Percentiles rank a stretch among this genome's conserved stretches.
Evolutionary conservation across 2,888 invertebrate species (phyloP).

Genomic region (Lissonota sp.): DNA sequence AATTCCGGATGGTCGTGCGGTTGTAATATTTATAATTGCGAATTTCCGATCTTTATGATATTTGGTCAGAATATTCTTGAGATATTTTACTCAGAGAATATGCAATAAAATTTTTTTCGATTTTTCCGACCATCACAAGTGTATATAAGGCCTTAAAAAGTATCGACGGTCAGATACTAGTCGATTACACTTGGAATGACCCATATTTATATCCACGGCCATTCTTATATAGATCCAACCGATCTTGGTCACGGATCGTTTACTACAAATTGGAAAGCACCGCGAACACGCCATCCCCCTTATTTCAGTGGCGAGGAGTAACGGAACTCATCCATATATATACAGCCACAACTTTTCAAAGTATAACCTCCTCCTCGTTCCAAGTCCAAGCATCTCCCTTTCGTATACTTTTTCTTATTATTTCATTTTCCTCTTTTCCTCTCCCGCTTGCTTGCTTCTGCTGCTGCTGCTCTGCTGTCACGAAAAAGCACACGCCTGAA

Average conservation of each 20-base stretch:
- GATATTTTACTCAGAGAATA: too few species aligned
- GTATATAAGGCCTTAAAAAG: too few species aligned
- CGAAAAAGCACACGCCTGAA: slow-evolving; percentile 38
- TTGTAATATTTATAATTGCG: too few species aligned
- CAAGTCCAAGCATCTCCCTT: slow-evolving; percentile 9
- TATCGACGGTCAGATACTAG: too few species aligned
- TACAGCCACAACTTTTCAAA: slow-evolving; percentile 47
- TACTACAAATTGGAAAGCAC: slow-evolving; percentile 68
- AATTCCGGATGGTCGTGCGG: too few species aligned
- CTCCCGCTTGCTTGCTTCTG: slow-evolving; percentile 6
- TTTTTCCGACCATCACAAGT: too few species aligned
- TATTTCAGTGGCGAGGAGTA: slow-evolving; percentile 34
- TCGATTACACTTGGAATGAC: too few species aligned
- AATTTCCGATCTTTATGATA: too few species aligned
- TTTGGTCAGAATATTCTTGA: too few species aligned
- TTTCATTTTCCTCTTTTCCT: neutral
- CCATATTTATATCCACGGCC: neutral
- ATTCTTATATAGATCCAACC: neutral
- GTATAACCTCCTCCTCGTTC: slow-evolving; percentile 31
- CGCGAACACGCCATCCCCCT: slow-evolving; percentile 43
- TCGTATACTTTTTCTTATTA: neutral
- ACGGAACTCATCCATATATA: slow-evolving; percentile 37
- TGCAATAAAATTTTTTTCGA: too few species aligned
- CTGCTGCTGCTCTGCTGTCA: slow-evolving; percentile 18
- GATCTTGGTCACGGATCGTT: slow-evolving; percentile 63